phyloP scores from a whole-genome alignment of 1,140 invertebrate genomes.

The Cryptotermes secundus region DNA sequence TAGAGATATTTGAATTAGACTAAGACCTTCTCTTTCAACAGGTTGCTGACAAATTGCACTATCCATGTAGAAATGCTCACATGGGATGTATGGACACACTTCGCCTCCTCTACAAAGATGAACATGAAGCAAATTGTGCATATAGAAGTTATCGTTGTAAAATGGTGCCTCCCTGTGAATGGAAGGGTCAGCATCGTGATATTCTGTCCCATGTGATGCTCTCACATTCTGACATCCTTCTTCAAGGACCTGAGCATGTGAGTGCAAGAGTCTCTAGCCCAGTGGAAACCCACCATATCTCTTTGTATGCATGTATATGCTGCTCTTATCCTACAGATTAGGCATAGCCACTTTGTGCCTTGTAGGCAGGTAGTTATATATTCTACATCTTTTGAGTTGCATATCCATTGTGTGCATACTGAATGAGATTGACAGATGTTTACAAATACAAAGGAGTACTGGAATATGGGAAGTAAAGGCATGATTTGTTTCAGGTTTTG shows the following conservation, averaged over 20 bases:
- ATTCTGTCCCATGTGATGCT: constrained; percentile 30
- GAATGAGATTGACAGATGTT: too few relatives aligned
- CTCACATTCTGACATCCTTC: constrained; percentile 20
- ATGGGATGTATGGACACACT: constrained; percentile 32
- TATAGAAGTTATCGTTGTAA: constrained; percentile 36
- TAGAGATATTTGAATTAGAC: too few relatives aligned
- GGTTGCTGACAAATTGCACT: constrained; percentile 35
- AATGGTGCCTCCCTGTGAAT: constrained; percentile 33
- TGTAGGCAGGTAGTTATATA: too few relatives aligned
- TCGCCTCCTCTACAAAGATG: constrained; percentile 33
- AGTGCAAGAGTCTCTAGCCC: background rate
- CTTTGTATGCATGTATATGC: too few relatives aligned
- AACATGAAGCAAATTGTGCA: constrained; percentile 37
- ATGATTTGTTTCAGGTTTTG: background rate
- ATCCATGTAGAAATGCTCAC: constrained; percentile 36
- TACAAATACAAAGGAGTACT: background rate
- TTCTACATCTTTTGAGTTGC: too few relatives aligned
- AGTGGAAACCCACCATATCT: too few relatives aligned
- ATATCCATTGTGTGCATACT: too few relatives aligned
- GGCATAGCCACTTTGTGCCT: too few relatives aligned
- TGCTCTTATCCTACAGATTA: too few relatives aligned
- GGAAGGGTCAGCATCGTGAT: constrained; percentile 36
- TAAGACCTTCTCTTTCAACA: background rate
- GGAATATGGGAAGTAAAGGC: background rate
- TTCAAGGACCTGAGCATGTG: constrained; percentile 5